Conservation (phyloP, 2,113 vertebrate species). For the Suricata suricatta region DNA sequence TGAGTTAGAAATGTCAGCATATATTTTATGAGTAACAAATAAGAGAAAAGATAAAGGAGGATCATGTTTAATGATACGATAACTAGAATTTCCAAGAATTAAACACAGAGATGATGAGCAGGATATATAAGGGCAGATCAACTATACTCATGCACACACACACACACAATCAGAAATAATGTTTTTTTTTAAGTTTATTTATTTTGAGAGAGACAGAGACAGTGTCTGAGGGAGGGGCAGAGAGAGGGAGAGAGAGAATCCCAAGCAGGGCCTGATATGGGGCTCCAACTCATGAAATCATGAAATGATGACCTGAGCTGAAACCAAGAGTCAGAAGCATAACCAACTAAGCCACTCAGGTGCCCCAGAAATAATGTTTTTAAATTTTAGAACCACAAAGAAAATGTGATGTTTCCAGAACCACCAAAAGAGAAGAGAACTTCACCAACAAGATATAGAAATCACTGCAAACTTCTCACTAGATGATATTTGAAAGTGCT, state of each 20-base stretch:
- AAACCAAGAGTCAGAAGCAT: no score
- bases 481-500: not conserved
- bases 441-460: not conserved
- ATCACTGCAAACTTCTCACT: not conserved
- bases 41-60: not conserved
- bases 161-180: not conserved
- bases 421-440: not conserved
- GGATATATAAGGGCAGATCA: not conserved
- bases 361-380: not conserved
- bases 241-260: no score
- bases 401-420: not conserved
- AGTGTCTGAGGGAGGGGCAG: no score
- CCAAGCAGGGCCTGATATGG: no score
- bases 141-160: not conserved
- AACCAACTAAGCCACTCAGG: no score
- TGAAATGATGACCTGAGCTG: no score
- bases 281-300: no score
- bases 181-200: not conserved
- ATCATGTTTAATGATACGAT: not conserved
- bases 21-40: not conserved
- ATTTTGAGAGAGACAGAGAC: no score
- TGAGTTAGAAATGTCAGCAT: not conserved
- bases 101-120: not conserved
- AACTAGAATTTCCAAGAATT: not conserved
- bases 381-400: not conserved